These are phyloP conservation scores for Drosophila sordidapex DNA, from an alignment of 2,888 invertebrate species.

Conservation along the genomic window DNA sequence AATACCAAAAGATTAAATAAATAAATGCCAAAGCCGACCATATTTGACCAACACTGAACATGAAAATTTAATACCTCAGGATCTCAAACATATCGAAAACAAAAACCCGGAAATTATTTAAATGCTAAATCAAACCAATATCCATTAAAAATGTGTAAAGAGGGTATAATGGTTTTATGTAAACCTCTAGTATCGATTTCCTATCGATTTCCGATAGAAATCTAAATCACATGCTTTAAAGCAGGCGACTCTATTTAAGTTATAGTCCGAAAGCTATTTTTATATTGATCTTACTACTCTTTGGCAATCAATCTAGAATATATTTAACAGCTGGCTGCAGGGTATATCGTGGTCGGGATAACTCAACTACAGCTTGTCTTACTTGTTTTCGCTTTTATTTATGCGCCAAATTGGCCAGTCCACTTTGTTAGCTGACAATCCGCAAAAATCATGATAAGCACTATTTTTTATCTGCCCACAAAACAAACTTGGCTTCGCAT, in stretches of 20 bases:
- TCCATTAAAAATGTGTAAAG: not conserved
- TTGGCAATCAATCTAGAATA: not conserved
- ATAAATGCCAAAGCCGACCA: constrained; percentile 40
- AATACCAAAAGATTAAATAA: constrained; percentile 35
- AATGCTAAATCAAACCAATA: not conserved
- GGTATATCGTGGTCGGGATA: not conserved
- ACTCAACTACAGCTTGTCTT: not conserved
- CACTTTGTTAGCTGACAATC: constrained; percentile 25
- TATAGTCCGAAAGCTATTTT: too few relatives aligned
- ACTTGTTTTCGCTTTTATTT: constrained; percentile 16
- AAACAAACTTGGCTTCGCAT: constrained; percentile 48
- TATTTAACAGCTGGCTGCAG: not conserved
- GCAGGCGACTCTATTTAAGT: too few relatives aligned
- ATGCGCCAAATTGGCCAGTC: constrained; percentile 34
- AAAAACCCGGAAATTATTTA: constrained; percentile 14
- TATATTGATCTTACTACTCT: not conserved
- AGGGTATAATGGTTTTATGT: not conserved
- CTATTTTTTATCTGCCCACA: constrained; percentile 23
- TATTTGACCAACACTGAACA: constrained; percentile 1
- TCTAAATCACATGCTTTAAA: too few relatives aligned
- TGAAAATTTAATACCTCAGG: constrained; percentile 12
- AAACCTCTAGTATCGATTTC: not conserved
- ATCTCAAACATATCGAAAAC: constrained; percentile 4
- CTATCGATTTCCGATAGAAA: not conserved
- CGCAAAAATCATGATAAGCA: constrained; percentile 12